Evolutionary conservation across 2,113 vertebrate species (phyloP).

Genomic region (Cygnus atratus): DNA sequence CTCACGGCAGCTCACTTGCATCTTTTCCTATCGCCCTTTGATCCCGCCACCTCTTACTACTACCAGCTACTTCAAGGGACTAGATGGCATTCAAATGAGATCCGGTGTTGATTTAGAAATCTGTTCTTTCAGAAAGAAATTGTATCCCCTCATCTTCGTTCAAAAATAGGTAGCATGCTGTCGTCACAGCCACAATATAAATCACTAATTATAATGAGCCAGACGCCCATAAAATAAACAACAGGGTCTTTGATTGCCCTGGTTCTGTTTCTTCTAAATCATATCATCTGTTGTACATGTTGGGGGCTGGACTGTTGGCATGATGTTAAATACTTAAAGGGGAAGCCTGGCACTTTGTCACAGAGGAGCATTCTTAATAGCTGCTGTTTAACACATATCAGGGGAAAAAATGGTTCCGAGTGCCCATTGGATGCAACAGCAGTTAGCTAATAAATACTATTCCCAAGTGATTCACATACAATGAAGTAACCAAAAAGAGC

Average conservation of each 20-base stretch:
- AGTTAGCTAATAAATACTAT: conserved; percentile 26
- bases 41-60: conserved; percentile 42
- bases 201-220: neutral
- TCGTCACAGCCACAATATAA: neutral
- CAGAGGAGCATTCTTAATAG: neutral
- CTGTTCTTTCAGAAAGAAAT: neutral
- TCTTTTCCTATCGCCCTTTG: conserved; percentile 20
- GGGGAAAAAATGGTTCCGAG: conserved; percentile 31
- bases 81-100: conserved; percentile 25
- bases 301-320: neutral
- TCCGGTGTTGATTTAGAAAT: neutral
- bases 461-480: conserved; percentile 30
- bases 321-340: conserved; percentile 30
- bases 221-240: neutral
- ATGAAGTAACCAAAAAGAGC: conserved; percentile 40
- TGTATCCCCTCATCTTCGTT: neutral
- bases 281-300: neutral
- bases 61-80: conserved; percentile 40
- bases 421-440: conserved; percentile 45
- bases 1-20: neutral
- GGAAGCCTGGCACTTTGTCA: conserved; percentile 22
- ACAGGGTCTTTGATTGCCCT: neutral
- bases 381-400: neutral
- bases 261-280: neutral
- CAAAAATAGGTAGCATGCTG: neutral